Conservation (phyloP, 1,140 invertebrate genomes). For the Lycorma delicatula region DNA sequence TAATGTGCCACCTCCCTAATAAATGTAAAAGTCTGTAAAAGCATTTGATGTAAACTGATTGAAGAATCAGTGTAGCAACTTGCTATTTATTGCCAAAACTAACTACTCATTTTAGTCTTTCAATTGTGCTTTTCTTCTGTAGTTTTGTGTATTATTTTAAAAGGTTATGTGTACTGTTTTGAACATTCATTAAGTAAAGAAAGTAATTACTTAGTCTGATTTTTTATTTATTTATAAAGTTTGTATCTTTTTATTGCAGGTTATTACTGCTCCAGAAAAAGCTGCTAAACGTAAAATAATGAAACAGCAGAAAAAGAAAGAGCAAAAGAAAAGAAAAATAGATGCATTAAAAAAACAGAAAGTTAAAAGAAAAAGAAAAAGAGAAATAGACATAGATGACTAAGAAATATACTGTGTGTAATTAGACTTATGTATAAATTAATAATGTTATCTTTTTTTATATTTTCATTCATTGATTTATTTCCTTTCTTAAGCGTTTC, state of each 20-base stretch:
- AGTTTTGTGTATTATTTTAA: not conserved
- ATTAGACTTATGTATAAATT: no score
- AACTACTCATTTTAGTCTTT: not conserved
- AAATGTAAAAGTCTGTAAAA: no score
- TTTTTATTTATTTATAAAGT: not conserved
- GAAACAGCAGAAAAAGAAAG: conserved; percentile 64
- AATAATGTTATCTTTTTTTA: no score
- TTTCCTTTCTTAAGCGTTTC: no score
- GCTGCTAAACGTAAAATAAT: conserved; percentile 68
- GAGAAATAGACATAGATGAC: conserved; percentile 2
- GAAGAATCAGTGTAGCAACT: no score
- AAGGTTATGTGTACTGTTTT: not conserved
- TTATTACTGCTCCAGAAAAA: conserved; percentile 64
- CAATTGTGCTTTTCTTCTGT: not conserved
- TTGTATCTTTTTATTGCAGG: conserved; percentile 38
- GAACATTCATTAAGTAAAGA: not conserved
- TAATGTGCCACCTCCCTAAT: no score
- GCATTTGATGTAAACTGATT: no score
- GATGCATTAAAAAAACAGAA: conserved; percentile 44
- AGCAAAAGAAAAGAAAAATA: conserved; percentile 59
- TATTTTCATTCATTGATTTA: no score
- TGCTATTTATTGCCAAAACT: not conserved
- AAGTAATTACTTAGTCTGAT: not conserved
- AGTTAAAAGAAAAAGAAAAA: conserved; percentile 31
- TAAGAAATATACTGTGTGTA: no score